Evolutionary conservation across 2,113 vertebrate species (phyloP).

Genomic region (Piaya cayana): DNA sequence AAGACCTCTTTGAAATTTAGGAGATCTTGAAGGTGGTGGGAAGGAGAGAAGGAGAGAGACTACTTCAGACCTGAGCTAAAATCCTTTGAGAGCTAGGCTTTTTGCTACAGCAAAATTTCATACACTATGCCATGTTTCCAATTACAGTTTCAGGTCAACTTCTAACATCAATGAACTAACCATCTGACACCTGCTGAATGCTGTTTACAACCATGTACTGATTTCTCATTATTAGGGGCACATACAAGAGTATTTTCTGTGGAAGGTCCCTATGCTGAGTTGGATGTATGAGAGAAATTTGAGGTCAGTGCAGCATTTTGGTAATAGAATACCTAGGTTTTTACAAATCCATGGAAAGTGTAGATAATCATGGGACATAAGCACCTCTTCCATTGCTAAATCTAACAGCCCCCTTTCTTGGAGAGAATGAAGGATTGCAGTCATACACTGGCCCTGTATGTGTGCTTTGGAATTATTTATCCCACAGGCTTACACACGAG

Average conservation of each 20-base stretch:
- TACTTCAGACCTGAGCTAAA: not conserved
- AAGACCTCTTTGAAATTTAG: not conserved
- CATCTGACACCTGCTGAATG: not conserved
- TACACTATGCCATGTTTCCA: rapidly evolving
- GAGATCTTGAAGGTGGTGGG: not conserved
- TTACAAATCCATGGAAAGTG: not conserved
- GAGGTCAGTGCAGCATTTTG: rapidly evolving
- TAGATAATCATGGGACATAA: not conserved
- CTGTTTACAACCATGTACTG: not conserved
- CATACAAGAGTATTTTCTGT: not conserved
- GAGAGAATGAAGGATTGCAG: not conserved
- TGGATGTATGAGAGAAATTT: not conserved
- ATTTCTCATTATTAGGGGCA: not conserved
- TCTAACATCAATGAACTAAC: not conserved
- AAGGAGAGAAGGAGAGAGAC: not conserved
- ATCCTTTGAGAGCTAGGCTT: not conserved
- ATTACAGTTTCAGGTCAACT: not conserved
- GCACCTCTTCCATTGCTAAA: not conserved
- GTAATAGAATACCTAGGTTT: not conserved
- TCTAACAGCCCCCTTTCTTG: not conserved
- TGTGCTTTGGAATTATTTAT: not conserved
- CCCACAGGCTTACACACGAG: not conserved
- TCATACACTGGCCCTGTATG: not conserved
- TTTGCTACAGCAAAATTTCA: not conserved
- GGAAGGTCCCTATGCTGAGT: not conserved